Evolutionary conservation across 2,888 invertebrate species (phyloP), one percentile per base, ranked within the genome.

Genomic region (Panzeria rudis): DNA sequence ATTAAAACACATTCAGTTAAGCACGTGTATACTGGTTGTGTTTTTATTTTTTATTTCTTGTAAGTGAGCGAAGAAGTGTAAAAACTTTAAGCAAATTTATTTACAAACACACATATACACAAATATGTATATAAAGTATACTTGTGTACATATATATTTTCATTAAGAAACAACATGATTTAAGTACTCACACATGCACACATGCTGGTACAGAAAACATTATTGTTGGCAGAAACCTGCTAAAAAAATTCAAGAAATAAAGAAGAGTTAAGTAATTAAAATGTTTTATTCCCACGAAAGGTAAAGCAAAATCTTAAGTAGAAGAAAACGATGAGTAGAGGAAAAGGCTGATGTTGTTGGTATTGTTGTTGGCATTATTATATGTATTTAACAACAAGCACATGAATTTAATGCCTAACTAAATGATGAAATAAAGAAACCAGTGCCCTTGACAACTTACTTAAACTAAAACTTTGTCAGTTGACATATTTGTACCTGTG

Each of bases 231-330:
- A 44, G 44, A 9, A 50, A n/a, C 20, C 20, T 61, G 73, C 15
- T 25, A 13, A 17, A 35, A n/a, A 38, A 8, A 23, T 52, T n/a
- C 7, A 29, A 17, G 38, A 32, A 13, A 69, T 17, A 50, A 38
- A 41, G 61, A 56, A 84, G 59, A 77, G 71, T 84, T 81, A 81
- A 84, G 84, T 84, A 84, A 84, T 84, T 84, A 84, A 84, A 84
- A 84, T 84, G 23, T 81, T 81, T 72, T 84, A 73, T 81, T 81
- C 47, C 68, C 61, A 77, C 77, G 66, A 54, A 77, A 81, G 77
- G 72, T 32, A 77, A 52, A 5, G 38, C 56, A 47, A 56, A 23
- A 59, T 35, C 44, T 64, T 38, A 23, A 41, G 23, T 5, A 41
- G 15, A 47, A 50, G 11, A n/a, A 47, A 47, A 50, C 3, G 23